These are phyloP conservation scores for Limenitis arthemis DNA, from an alignment of 2,888 invertebrate species.

Conservation along the genomic window DNA sequence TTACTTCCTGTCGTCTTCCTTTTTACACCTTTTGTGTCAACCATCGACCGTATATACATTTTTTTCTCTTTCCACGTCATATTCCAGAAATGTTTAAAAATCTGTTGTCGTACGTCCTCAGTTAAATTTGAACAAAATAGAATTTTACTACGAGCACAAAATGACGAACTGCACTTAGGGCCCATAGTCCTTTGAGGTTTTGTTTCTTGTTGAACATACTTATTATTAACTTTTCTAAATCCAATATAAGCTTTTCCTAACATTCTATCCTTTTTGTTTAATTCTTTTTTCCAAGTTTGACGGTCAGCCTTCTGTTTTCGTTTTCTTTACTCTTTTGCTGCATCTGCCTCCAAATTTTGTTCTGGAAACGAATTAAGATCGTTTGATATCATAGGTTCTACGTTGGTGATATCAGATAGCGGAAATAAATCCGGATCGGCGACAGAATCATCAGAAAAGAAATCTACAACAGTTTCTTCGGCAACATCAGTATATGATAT, in stretches of 20 bases:
- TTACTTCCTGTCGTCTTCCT: conserved; percentile 15
- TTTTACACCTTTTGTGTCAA: conserved; percentile 11
- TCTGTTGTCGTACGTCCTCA: neutral
- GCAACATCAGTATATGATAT: conserved; percentile 3
- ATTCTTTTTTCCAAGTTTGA: conserved; percentile 3
- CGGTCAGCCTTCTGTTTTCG: conserved; percentile 1
- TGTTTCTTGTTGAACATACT: neutral
- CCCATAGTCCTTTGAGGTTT: neutral
- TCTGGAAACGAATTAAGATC: conserved; percentile 3
- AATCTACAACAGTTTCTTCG: conserved; percentile 2
- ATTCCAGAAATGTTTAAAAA: neutral
- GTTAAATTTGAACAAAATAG: neutral
- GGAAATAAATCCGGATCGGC: neutral
- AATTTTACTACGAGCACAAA: neutral
- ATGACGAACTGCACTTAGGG: neutral
- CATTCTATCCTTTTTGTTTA: conserved; percentile 5
- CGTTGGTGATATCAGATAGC: conserved; percentile 3
- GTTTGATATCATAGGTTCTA: neutral
- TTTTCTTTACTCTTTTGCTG: conserved; percentile 2
- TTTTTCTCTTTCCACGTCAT: conserved; percentile 17
- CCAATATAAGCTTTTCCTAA: conserved; percentile 4
- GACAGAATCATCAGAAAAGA: conserved; percentile 1
- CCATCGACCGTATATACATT: conserved; percentile 17
- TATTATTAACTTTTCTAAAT: neutral
- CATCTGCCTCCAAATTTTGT: conserved; percentile 2